Evolutionary conservation across 2,113 vertebrate genomes (phyloP).

Genomic region (Brachypodius melanocephalos): DNA sequence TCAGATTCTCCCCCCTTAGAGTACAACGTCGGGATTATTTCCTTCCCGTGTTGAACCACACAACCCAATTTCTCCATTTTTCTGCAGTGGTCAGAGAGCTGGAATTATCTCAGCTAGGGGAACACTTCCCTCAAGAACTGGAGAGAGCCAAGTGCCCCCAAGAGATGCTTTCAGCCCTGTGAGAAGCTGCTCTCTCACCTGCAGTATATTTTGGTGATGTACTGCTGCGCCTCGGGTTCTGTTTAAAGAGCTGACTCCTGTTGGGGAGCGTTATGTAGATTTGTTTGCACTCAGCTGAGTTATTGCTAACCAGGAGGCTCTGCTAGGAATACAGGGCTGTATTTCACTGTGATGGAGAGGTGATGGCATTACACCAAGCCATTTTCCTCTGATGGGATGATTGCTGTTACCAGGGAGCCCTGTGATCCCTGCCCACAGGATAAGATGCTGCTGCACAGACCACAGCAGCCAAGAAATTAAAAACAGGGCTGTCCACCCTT

Average conservation of each 20-base stretch:
- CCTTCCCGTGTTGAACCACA: not conserved
- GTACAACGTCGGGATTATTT: not conserved
- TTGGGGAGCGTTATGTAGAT: not conserved
- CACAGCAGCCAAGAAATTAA: not conserved
- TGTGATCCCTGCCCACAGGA: not conserved
- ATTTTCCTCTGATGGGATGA: not conserved
- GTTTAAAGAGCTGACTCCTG: not conserved
- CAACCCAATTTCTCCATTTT: not conserved
- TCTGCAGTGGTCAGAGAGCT: not conserved
- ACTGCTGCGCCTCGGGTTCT: not conserved
- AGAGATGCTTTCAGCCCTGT: not conserved
- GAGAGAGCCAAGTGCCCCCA: not conserved
- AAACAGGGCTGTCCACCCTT: not conserved
- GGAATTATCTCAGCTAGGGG: not conserved
- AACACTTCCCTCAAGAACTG: not conserved
- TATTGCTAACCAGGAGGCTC: not conserved
- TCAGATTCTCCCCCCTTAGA: not conserved
- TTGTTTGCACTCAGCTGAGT: not conserved
- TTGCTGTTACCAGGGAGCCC: not conserved
- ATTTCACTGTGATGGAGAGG: not conserved
- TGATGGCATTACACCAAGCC: not conserved
- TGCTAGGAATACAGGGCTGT: not conserved
- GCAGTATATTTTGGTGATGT: not conserved
- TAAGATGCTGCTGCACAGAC: not conserved
- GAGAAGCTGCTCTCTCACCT: not conserved